Evolutionary conservation across 2,888 invertebrate genomes (phyloP).

Genomic region (Cecidostiba fungosa): DNA sequence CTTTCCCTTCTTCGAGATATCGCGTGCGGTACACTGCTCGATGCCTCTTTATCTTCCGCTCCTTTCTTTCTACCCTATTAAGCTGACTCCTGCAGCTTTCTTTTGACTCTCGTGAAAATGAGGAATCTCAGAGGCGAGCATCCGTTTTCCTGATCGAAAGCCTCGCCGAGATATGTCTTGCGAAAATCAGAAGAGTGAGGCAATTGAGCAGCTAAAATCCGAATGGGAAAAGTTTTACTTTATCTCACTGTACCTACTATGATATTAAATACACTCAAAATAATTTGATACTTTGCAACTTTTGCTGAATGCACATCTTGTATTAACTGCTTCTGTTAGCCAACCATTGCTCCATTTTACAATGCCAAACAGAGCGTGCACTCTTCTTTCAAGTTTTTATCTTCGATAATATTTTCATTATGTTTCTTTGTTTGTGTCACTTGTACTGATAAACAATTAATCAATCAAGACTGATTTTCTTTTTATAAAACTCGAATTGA

Average conservation of each 20-base stretch:
- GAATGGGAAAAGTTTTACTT: no score
- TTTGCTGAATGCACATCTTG: no score
- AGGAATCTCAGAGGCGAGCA: background rate
- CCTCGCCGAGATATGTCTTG: background rate
- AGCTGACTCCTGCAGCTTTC: background rate
- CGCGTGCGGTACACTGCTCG: background rate
- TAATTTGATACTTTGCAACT: no score
- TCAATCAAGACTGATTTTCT: background rate
- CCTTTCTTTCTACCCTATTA: background rate
- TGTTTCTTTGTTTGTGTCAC: background rate
- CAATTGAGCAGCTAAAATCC: background rate
- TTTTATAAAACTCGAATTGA: background rate
- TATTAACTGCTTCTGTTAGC: no score
- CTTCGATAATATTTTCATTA: constrained; percentile 13
- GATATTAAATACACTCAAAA: no score
- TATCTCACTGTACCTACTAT: no score
- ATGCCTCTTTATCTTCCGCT: background rate
- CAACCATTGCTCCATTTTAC: background rate
- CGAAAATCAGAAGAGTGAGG: background rate
- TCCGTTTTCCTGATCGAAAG: background rate
- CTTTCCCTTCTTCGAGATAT: constrained; percentile 21
- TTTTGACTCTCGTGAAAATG: background rate
- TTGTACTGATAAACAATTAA: background rate
- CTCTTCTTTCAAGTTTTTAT: constrained; percentile 1
- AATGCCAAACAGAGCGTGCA: background rate